A percentile compares a stretch with the other conserved stretches of the same genome.
phyloP scores from a whole-genome alignment of 2,888 invertebrate species.

The Sympetrum striolatum region DNA sequence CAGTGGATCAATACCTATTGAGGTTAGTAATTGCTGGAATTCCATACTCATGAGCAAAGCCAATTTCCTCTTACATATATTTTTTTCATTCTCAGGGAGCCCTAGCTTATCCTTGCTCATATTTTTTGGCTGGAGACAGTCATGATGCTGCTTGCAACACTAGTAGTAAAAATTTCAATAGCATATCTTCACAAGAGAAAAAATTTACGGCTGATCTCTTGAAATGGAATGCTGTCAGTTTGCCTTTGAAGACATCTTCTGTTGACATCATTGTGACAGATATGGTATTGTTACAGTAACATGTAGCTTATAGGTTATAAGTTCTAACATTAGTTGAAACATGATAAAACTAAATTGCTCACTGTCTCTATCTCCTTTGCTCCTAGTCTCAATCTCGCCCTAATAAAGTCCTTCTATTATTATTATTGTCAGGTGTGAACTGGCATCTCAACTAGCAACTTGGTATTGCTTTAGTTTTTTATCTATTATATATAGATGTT shows the following conservation, averaged over 20 bases:
- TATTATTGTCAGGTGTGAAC: too few relatives aligned
- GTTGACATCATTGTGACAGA: slow-evolving; percentile 67
- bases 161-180: slow-evolving; percentile 59
- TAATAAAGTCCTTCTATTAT: too few relatives aligned
- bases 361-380: too few relatives aligned
- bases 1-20: slow-evolving; percentile 67
- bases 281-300: slow-evolving; percentile 55
- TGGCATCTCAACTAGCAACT: too few relatives aligned
- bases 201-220: slow-evolving; percentile 57
- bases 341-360: too few relatives aligned
- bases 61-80: slow-evolving; percentile 6
- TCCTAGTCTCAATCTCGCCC: too few relatives aligned
- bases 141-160: slow-evolving; percentile 60
- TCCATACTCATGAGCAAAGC: not conserved
- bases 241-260: slow-evolving; percentile 61
- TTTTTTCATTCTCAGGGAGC: slow-evolving; percentile 55
- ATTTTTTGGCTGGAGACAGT: slow-evolving; percentile 63
- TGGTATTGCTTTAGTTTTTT: too few relatives aligned
- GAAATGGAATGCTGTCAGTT: slow-evolving; percentile 61
- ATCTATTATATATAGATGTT: too few relatives aligned
- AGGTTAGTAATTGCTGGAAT: slow-evolving; percentile 57
- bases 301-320: too few relatives aligned
- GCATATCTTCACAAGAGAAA: slow-evolving; percentile 51
- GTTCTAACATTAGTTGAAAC: too few relatives aligned
- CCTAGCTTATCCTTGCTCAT: slow-evolving; percentile 58